A percentile compares a stretch with the other conserved stretches of the same genome.
These are phyloP conservation scores for Formica selysi DNA, from an alignment of 1,140 invertebrate genomes.

Conservation along the genomic window DNA sequence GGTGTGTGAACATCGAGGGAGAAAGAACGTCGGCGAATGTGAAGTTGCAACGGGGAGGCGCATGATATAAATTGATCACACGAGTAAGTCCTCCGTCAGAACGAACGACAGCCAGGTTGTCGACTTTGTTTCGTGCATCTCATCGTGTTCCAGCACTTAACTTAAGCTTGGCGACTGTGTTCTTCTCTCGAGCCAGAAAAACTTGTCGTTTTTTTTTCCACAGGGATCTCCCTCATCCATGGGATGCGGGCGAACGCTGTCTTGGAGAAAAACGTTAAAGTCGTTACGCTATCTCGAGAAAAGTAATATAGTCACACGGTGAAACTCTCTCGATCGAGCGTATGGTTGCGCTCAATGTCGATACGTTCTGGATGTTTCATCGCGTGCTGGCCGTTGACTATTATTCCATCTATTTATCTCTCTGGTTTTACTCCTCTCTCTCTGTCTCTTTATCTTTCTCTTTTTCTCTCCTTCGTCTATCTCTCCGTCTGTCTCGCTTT, in stretches of 20 bases:
- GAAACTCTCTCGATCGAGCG: neutral
- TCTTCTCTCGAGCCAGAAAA: too few relatives aligned
- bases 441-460: neutral
- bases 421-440: neutral
- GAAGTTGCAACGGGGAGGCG: neutral
- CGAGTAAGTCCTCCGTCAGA: constrained; percentile 3
- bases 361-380: neutral
- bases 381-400: constrained; percentile 33
- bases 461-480: neutral
- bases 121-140: neutral
- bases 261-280: neutral
- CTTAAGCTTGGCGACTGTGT: too few relatives aligned
- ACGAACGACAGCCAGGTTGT: neutral
- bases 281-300: neutral
- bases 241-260: neutral
- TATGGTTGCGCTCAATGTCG: constrained; percentile 7
- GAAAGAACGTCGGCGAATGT: neutral
- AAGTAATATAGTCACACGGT: neutral
- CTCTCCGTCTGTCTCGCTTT: constrained; percentile 45
- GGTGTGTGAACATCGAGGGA: neutral
- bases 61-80: neutral
- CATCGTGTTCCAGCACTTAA: neutral
- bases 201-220: neutral
- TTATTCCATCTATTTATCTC: constrained; percentile 45
- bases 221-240: neutral